These are phyloP conservation scores for Heterodera filipjevi DNA, from an alignment of 2,888 invertebrate genomes.

Conservation along the genomic window DNA sequence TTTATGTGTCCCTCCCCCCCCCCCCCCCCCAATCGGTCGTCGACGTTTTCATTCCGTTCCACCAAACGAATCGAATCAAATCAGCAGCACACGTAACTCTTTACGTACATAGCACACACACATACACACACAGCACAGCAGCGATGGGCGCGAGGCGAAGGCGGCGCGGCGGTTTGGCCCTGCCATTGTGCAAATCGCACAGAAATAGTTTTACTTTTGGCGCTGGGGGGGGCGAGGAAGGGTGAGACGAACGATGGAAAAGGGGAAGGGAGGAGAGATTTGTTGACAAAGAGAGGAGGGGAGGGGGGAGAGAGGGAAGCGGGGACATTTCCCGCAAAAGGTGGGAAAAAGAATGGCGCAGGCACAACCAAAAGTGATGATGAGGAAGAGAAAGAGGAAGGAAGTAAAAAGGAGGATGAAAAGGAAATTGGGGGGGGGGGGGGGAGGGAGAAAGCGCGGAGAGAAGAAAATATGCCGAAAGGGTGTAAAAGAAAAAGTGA, in stretches of 20 bases:
- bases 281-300: neutral
- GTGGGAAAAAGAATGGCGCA: slow-evolving; percentile 5
- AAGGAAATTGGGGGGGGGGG: neutral
- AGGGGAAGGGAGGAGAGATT: neutral
- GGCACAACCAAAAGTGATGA: neutral
- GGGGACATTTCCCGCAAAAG: slow-evolving; percentile 9
- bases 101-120: too few relatives aligned
- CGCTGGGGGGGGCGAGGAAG: neutral
- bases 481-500: neutral
- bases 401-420: neutral
- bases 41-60: neutral
- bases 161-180: neutral
- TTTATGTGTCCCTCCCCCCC: neutral
- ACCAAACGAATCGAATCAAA: slow-evolving; percentile 9
- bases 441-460: neutral
- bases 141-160: neutral
- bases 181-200: slow-evolving; percentile 5
- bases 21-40: neutral
- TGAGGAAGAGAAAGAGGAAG: too few relatives aligned
- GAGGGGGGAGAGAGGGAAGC: neutral
- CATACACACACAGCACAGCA: neutral
- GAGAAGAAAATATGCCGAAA: neutral
- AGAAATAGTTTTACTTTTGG: slow-evolving; percentile 7
- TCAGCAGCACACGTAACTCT: neutral
- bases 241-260: slow-evolving; percentile 4